Base-by-base conservation (phyloP, 2,888 invertebrate genomes). In the Melanargia galathea region DNA sequence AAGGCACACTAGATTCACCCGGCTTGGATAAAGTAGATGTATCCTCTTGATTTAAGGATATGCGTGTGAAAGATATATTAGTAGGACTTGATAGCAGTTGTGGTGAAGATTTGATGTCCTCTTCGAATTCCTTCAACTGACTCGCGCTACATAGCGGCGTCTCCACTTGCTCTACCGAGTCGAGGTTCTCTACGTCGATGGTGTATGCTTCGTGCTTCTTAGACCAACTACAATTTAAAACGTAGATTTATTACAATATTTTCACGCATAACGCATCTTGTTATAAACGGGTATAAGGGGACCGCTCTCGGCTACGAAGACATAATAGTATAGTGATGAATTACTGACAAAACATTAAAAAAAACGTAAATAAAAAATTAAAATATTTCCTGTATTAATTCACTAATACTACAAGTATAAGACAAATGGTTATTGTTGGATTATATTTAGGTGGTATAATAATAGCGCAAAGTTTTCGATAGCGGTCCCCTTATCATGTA, bases 131-230 rank as follows among this genome's bases (percentile, higher is more conserved):
- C 48, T 88, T 87, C 11, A 96, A 90, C 46, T 95, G 93, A 67
- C 94, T 93, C 0, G 97, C 96, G 71, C 96, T 96, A 83, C 96
- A 97, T 1, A 96, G 92, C 0, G 97, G 97, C 0, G 96, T 95
- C 52, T 73, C 92, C 0, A 95, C 92, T 71, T 94, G 93, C 70
- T 93, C 93, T 0, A 94, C 94, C 20, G 92, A 90, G 77, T 96
- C 92, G 55, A 96, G 92, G 61, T 93, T 87, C 13, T 93, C 93
- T 40, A 92, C 90, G 72, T 95, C 94, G 1, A 96, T 93, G 1
- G 86, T 77, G 77, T 94, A 95, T 13, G 91, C 84, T 65, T 92
- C 92, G 0, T 90, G 77, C 58, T 92, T 90, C 69, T 93, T 93
- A 64, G 92, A 92, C 77, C 94, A 93, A 62, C 92, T 93, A 78